These are phyloP conservation scores for Electrophaes corylata DNA, from an alignment of 2,888 invertebrate species.

Conservation along the genomic window DNA sequence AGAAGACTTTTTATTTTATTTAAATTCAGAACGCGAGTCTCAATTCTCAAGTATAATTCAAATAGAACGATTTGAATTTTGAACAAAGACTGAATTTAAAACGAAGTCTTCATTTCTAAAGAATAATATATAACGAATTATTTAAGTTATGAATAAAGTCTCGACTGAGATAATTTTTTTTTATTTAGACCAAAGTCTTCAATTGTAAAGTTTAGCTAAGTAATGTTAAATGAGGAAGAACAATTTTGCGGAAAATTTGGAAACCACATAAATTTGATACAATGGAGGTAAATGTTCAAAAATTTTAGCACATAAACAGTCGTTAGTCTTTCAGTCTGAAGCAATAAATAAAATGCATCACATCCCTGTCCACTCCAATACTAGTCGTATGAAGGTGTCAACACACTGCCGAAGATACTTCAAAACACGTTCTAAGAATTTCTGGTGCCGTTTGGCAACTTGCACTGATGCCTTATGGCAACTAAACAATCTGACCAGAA, in stretches of 20 bases:
- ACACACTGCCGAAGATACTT: neutral
- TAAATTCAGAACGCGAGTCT: no score
- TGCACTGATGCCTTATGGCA: neutral
- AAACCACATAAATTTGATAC: conserved; percentile 32
- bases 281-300: conserved; percentile 52
- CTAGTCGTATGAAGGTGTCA: neutral
- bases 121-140: no score
- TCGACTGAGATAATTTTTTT: no score
- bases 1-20: no score
- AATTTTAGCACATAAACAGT: conserved; percentile 75
- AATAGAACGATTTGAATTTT: no score
- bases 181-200: no score
- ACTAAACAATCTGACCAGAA: neutral
- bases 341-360: conserved; percentile 66
- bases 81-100: no score
- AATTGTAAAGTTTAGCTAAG: neutral
- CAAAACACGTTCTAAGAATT: neutral
- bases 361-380: conserved; percentile 51
- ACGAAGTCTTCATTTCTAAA: no score
- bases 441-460: neutral
- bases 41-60: neutral
- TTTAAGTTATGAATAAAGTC: no score
- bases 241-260: conserved; percentile 32
- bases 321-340: conserved; percentile 65
- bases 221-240: conserved; percentile 17